phyloP scores from a whole-genome alignment of 2,113 vertebrate genomes.

The Thamnaconus septentrionalis region DNA sequence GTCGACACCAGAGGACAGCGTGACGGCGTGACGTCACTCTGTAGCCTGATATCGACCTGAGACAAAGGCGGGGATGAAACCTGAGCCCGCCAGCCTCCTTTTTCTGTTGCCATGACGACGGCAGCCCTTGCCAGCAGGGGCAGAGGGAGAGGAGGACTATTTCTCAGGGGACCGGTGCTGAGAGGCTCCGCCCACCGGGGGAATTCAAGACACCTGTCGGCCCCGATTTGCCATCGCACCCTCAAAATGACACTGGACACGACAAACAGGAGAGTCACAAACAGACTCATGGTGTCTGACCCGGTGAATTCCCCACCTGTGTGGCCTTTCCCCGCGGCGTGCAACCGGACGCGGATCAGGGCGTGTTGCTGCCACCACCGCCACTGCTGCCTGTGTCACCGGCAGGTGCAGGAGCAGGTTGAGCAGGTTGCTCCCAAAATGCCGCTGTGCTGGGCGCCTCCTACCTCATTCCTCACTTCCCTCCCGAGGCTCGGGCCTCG shows the following conservation, averaged over 20 bases:
- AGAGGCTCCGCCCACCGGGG: slow-evolving; percentile 48
- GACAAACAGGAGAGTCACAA: slow-evolving; percentile 1
- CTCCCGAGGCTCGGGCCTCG: slow-evolving; percentile 25
- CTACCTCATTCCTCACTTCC: slow-evolving; percentile 25
- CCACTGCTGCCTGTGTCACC: background rate
- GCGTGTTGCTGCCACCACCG: slow-evolving; percentile 44
- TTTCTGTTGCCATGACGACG: slow-evolving; percentile 58
- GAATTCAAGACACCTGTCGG: slow-evolving; percentile 47
- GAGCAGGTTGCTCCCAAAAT: slow-evolving; percentile 65
- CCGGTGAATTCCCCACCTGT: slow-evolving; percentile 1
- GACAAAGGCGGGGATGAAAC: slow-evolving; percentile 66
- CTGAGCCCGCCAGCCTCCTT: slow-evolving; percentile 44
- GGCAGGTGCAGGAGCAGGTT: slow-evolving; percentile 69
- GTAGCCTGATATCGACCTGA: slow-evolving; percentile 47
- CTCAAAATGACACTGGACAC: slow-evolving; percentile 9
- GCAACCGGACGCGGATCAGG: slow-evolving; percentile 31
- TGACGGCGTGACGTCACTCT: slow-evolving; percentile 31
- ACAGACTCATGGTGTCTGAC: background rate
- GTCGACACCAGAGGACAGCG: no score
- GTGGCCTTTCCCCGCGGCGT: slow-evolving; percentile 23
- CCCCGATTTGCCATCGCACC: slow-evolving; percentile 5
- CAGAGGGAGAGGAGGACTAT: no score
- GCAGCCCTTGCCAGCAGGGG: slow-evolving; percentile 12
- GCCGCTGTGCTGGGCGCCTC: slow-evolving; percentile 40
- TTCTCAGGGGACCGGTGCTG: slow-evolving; percentile 26